Base-by-base conservation (phyloP, 1,140 invertebrate species). In the Physella acuta region DNA sequence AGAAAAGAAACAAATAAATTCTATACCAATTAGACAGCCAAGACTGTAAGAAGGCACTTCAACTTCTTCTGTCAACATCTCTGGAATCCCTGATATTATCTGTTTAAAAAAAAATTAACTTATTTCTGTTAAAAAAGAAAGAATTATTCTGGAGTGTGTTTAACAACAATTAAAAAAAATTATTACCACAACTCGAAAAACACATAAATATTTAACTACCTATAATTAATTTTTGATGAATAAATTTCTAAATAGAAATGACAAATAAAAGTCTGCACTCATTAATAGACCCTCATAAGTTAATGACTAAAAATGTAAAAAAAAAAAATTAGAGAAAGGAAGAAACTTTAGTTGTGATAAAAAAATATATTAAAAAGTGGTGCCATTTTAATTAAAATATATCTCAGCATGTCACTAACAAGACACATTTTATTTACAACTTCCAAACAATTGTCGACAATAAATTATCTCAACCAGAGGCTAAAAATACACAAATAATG, bases 21-120 rank as follows among this genome's bases (percentile, higher is more conserved):
- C n/a, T n/a, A n/a, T 68, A 82, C 89, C 92, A 76, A 93, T 91
- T 36, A 94, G 89, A 77, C 88, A 87, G 4, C 90, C 89, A 69
- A 89, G 86, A 69, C 88, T 82, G 79, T 85, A 88, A 51, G 72
- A 51, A 0, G 92, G 90, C 1, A 94, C 88, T 37, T 83, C 85
- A 37, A 92, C 88, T 69, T 89, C 88, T 68, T 88, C 87, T 16
- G 87, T 87, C 53, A 90, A 87, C 24, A 91, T 87, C 0, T 88
- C 74, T 4, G 90, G 90, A 58, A 91, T 89, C 66, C 90, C 89
- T 3, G 86, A 85, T 0, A 94, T 88, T 70, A 92, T 89, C 58
- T 90, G 52, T 31, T 33, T 0, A 56, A 11, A 11, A 44, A 44
- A 11, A 44, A 8, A 44, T 44, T 8, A 44, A 44, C 8, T 8